These are phyloP conservation scores for Papilio xuthus DNA, from an alignment of 1,140 invertebrate species.

Conservation along the genomic window DNA sequence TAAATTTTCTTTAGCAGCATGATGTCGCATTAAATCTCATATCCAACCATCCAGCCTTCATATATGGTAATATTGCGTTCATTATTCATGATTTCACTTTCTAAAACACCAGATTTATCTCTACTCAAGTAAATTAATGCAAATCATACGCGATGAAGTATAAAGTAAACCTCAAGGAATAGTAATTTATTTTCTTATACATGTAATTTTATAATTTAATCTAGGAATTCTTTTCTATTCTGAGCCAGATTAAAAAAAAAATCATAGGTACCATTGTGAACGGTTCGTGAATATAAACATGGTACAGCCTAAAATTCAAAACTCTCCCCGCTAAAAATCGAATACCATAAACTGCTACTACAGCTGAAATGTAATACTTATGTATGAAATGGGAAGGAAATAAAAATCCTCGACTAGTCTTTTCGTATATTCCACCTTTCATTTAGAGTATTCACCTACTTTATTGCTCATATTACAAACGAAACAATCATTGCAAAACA, in stretches of 20 bases:
- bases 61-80: not conserved
- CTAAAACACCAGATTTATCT: not conserved
- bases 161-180: not conserved
- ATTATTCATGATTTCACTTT: constrained; percentile 19
- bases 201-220: too few species aligned
- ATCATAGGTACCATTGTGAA: not conserved
- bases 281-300: too few species aligned
- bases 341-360: too few species aligned
- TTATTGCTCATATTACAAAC: not conserved
- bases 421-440: not conserved
- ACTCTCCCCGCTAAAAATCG: too few species aligned
- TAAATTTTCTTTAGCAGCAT: constrained; percentile 1
- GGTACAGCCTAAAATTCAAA: too few species aligned
- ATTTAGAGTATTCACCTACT: not conserved
- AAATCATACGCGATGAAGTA: not conserved
- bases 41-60: not conserved
- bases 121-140: not conserved
- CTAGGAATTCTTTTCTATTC: too few species aligned
- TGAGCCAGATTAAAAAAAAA: not conserved
- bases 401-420: not conserved
- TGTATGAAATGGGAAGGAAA: too few species aligned
- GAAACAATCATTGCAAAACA: constrained; percentile 10
- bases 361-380: too few species aligned
- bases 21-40: not conserved
- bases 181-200: not conserved